Base-by-base conservation (phyloP, 2,888 invertebrate genomes). In the Clivina fossor region DNA sequence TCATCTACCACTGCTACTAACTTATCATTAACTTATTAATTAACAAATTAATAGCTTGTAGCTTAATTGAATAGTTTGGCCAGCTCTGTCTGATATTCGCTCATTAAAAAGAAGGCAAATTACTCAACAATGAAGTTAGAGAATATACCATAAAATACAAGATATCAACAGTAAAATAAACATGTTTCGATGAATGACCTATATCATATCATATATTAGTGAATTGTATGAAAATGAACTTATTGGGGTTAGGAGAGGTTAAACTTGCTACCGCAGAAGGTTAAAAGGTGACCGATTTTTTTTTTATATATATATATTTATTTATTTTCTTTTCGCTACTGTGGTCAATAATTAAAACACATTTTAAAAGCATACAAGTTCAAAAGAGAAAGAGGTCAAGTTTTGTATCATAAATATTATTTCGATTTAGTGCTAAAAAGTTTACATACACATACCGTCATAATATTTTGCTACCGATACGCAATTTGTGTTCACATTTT, bases 301-400 rank as follows among this genome's bases (percentile, higher is more conserved):
- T 44, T 20, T 30, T n/a, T n/a, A n/a, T n/a, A n/a, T n/a, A n/a
- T n/a, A n/a, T n/a, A n/a, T n/a, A n/a, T n/a, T n/a, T n/a, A 37
- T 37, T 37, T 37, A 8, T 37, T 37, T 37, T n/a, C 19, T 40
- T 40, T 40, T 40, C 22, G 41, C 32, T 51, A 30, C 33, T 20
- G n/a, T n/a, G 33, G 41, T 51, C 40, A 51, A 33, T 51, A 41
- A 51, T 51, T 51, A 43, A 51, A 49, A 32, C 41, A n/a, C n/a
- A 32, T 43, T 51, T 33, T 32, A n/a, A n/a, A n/a, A 43, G 30
- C 37, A 51, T 51, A 51, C 51, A 51, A 51, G 51, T 51, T 51
- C 51, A 51, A 51, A 51, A 51, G n/a, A n/a, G 41, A 43, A 41
- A 51, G 33, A 32, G 51, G 51, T 51, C 51, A 51, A 51, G 51